Evolutionary conservation across 2,113 vertebrate genomes (phyloP).

Genomic region (Ciconia stormi): DNA sequence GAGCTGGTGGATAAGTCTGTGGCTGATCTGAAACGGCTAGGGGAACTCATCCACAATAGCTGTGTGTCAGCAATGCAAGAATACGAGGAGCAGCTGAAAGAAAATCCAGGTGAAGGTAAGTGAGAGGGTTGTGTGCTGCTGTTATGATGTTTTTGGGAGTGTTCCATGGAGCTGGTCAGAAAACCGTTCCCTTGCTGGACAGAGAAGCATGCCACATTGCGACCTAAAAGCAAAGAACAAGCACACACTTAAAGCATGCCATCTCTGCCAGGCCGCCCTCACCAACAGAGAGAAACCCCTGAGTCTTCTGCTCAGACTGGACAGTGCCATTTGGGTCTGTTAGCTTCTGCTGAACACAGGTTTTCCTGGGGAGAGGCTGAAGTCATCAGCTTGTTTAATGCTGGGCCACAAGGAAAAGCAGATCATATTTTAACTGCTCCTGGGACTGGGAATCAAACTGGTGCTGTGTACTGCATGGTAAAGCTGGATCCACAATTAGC

Average conservation of each 20-base stretch:
- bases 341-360: background rate
- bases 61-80: conserved; percentile 94
- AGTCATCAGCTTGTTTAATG: background rate
- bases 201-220: background rate
- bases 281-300: background rate
- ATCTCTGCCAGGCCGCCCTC: background rate
- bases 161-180: background rate
- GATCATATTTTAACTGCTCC: background rate
- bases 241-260: background rate
- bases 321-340: background rate
- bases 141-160: background rate
- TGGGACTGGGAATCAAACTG: background rate
- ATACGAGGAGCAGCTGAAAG: conserved; percentile 93
- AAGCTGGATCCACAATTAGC: background rate
- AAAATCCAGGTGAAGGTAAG: conserved; percentile 91
- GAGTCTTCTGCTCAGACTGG: background rate
- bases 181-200: background rate
- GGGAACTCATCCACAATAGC: conserved; percentile 91
- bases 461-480: background rate
- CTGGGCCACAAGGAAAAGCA: background rate
- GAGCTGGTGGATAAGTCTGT: conserved; percentile 98
- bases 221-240: background rate
- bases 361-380: background rate
- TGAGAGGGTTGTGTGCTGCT: background rate
- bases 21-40: conserved; percentile 92